Evolutionary conservation across 2,888 invertebrate genomes (phyloP), one percentile per base, ranked within the genome.

Genomic region (Drosophila borborema): DNA sequence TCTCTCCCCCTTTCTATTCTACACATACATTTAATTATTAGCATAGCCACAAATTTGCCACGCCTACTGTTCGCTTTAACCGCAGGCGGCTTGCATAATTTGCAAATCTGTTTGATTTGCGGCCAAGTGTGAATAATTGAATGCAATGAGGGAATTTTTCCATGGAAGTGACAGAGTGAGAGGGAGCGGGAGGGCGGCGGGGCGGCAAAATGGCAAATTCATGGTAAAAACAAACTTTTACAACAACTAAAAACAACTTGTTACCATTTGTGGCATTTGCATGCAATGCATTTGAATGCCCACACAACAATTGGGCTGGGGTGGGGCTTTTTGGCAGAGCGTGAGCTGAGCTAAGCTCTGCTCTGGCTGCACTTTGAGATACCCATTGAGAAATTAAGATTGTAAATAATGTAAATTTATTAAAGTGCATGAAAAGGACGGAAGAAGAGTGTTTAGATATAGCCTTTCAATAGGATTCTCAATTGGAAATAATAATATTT

Each of bases 41-140:
- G 34, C 51, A 18, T 20, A 3, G 36, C 51, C 51, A 18, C 34
- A 51, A 51, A 36, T 36, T n/a, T 18, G 6, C 14, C 34, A 43
- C 34, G 43, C 10, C 55, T 12, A 41, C 55, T 10, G 38, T 16
- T 34, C 41, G 36, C 34, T 38, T 34, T 18, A 40, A 23, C 68
- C 62, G 20, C 64, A 58, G 67, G 53, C 63, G 23, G n/a, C 59
- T 65, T 64, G 55, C 49, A 77, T 65, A 73, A 65, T 77, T 77
- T 69, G 56, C 53, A 69, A 74, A 70, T 64, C 69, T 65, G 46
- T 77, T 74, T 77, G 77, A 73, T 69, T 77, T 77, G 73, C 69
- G 48, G 64, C 49, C 55, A 69, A 59, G 51, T 64, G 74, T 77
- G 64, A 69, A 68, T 77, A 69, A 77, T 73, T 73, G 77, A 73